phyloP scores from a whole-genome alignment of 2,797 vertebrate genomes.

The Thamnophis elegans region DNA sequence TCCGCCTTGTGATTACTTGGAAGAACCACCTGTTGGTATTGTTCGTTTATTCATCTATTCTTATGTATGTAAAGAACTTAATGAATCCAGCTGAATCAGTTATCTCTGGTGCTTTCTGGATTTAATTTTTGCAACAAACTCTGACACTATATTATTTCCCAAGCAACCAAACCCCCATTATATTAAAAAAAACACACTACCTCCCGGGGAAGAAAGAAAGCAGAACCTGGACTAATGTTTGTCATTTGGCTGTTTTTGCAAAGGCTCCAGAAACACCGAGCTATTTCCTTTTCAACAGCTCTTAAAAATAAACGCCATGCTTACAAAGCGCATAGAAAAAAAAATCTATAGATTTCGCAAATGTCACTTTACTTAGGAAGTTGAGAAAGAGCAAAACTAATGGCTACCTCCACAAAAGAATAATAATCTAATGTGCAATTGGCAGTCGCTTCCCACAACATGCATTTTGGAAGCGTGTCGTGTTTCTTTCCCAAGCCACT shows the following conservation, averaged over 20 bases:
- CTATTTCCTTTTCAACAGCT: slow-evolving; percentile 20
- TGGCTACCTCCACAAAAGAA: slow-evolving; percentile 54
- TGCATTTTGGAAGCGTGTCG: slow-evolving; percentile 38
- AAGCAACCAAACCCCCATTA: not conserved
- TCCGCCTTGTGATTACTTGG: no score
- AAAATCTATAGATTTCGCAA: slow-evolving; percentile 30
- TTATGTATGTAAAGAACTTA: no score
- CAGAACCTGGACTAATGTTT: slow-evolving; percentile 34
- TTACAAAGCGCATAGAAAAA: slow-evolving; percentile 1
- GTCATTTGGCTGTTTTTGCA: slow-evolving; percentile 41
- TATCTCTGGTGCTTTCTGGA: no score
- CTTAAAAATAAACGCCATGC: slow-evolving; percentile 16
- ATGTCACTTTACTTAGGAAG: slow-evolving; percentile 34
- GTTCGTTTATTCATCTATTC: no score
- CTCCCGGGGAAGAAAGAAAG: slow-evolving; percentile 26
- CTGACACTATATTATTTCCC: slow-evolving; percentile 12
- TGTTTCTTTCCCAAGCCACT: slow-evolving; percentile 61
- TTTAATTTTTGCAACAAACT: no score
- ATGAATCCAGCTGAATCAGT: no score
- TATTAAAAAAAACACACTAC: slow-evolving; percentile 31
- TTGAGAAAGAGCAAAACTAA: slow-evolving; percentile 27
- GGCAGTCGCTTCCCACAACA: slow-evolving; percentile 51
- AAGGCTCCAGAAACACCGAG: not conserved
- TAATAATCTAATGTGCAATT: slow-evolving; percentile 46
- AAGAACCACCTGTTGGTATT: no score